Percentiles rank a stretch among this genome's conserved stretches.
Evolutionary conservation across 2,888 invertebrate species (phyloP).

Genomic region (Chrysolina haemoptera): DNA sequence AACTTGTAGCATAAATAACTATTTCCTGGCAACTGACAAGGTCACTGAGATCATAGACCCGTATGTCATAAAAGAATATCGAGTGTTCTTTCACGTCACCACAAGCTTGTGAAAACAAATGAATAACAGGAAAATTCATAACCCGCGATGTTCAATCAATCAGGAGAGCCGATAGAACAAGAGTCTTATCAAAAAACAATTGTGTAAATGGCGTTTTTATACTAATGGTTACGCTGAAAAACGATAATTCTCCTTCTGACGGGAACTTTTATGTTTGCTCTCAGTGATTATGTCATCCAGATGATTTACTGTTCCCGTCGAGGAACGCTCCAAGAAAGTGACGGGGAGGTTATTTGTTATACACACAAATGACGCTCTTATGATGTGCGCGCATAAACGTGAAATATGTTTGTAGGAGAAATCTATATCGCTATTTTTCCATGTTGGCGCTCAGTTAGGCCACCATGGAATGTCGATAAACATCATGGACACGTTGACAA

Average conservation of each 20-base stretch:
- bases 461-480: conserved; percentile 21
- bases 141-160: background rate
- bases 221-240: conserved; percentile 36
- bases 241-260: conserved; percentile 57
- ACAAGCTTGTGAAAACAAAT: background rate
- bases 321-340: conserved; percentile 27
- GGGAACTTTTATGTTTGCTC: conserved; percentile 57
- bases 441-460: background rate
- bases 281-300: conserved; percentile 56
- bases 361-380: conserved; percentile 27
- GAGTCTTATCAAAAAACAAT: conserved; percentile 4
- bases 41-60: too few relatives aligned
- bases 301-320: conserved; percentile 54
- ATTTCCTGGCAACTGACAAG: too few relatives aligned
- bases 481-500: conserved; percentile 12
- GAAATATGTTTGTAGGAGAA: conserved; percentile 8
- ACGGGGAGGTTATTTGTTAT: conserved; percentile 38
- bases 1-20: too few relatives aligned
- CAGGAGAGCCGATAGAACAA: background rate
- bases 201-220: background rate
- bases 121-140: background rate
- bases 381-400: conserved; percentile 24
- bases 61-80: too few relatives aligned
- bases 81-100: too few relatives aligned
- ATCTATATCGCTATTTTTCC: conserved; percentile 3